phyloP scores from a whole-genome alignment of 2,797 vertebrate species.

The Mormyrus hasselquistii region DNA sequence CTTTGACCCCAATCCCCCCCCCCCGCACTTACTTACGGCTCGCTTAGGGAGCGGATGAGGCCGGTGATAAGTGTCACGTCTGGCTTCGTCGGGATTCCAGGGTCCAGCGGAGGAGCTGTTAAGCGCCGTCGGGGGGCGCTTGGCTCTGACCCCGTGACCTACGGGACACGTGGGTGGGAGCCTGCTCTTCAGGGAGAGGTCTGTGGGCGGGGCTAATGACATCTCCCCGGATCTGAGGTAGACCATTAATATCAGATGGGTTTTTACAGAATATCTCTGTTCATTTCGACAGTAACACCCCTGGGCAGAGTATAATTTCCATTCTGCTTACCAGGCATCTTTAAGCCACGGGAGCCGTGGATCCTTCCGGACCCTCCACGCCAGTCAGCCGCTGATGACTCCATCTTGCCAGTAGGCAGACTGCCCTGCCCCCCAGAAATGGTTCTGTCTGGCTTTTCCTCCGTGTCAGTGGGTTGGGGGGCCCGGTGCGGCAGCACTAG shows the following conservation, averaged over 20 bases:
- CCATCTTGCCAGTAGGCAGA: not conserved
- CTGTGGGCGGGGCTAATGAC: not conserved
- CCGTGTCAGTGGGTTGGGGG: not conserved
- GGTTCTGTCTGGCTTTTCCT: not conserved
- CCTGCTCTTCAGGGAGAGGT: not conserved
- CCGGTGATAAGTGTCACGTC: not conserved
- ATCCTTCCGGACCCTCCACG: not conserved
- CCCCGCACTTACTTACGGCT: slow-evolving; percentile 43
- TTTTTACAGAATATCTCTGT: slow-evolving; percentile 11
- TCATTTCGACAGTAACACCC: not conserved
- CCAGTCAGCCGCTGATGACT: not conserved
- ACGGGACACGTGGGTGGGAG: not conserved
- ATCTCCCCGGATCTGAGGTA: slow-evolving; percentile 30
- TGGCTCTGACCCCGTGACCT: not conserved
- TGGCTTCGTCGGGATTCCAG: not conserved
- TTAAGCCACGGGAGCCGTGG: not conserved
- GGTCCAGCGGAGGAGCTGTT: not conserved
- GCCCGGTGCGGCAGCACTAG: not conserved
- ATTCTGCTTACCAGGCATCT: not conserved
- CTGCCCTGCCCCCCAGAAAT: not conserved
- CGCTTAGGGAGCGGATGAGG: slow-evolving; percentile 56
- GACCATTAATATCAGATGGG: not conserved
- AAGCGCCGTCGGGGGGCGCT: not conserved
- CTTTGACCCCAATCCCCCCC: slow-evolving; percentile 30
- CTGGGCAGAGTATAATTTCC: not conserved